Evolutionary conservation across 2,113 vertebrate species (phyloP).

Genomic region (Amphiprion percula): DNA sequence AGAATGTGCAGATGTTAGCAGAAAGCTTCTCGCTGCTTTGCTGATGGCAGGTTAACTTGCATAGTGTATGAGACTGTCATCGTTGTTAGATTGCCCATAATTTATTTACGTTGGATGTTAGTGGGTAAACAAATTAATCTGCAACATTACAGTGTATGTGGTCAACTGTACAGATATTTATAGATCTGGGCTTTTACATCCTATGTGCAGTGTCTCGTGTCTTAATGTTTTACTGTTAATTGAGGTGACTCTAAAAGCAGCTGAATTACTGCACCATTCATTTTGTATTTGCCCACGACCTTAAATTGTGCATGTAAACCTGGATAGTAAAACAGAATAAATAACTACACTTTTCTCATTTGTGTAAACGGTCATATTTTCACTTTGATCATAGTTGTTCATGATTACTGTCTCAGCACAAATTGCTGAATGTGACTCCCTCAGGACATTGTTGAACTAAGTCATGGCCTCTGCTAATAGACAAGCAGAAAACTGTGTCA

Average conservation of each 20-base stretch:
- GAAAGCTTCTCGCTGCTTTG: slow-evolving; percentile 42
- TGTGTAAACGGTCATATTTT: not conserved
- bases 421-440: slow-evolving; percentile 27
- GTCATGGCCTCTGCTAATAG: slow-evolving; percentile 37
- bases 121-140: slow-evolving; percentile 40
- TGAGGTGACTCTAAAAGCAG: too few species aligned
- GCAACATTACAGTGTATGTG: slow-evolving; percentile 5
- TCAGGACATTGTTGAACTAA: slow-evolving; percentile 37
- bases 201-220: not conserved
- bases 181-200: not conserved
- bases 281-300: too few species aligned
- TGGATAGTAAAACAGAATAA: too few species aligned
- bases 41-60: slow-evolving; percentile 49
- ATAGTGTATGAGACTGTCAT: slow-evolving; percentile 35
- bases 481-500: slow-evolving; percentile 55
- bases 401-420: slow-evolving; percentile 18
- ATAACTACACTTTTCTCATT: not conserved
- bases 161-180: not conserved
- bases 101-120: slow-evolving; percentile 43
- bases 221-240: too few species aligned
- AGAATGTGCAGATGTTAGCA: slow-evolving; percentile 71
- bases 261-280: too few species aligned
- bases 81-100: slow-evolving; percentile 29
- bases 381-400: slow-evolving; percentile 20
- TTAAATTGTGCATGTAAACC: too few species aligned